These are phyloP conservation scores for Yponomeuta sedellus DNA, from an alignment of 2,888 invertebrate species.

Conservation along the genomic window DNA sequence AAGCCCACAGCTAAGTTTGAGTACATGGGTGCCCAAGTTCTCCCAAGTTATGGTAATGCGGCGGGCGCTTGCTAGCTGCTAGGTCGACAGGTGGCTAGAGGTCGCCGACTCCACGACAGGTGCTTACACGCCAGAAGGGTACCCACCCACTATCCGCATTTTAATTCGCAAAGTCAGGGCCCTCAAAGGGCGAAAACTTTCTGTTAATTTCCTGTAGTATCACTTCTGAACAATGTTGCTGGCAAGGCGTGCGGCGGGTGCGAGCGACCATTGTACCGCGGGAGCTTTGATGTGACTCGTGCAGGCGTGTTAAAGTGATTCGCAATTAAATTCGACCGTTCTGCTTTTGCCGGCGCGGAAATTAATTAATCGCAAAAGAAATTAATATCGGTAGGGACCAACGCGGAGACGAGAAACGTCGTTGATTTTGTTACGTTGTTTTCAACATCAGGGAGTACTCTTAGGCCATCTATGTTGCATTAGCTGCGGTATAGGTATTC, in stretches of 20 bases:
- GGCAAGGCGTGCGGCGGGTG: conserved; percentile 1
- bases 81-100: conserved; percentile 24
- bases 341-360: not conserved
- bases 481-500: too few species aligned
- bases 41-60: conserved; percentile 9
- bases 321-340: not conserved
- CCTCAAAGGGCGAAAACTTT: conserved; percentile 32
- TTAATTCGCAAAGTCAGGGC: conserved; percentile 17
- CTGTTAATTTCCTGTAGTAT: conserved; percentile 34
- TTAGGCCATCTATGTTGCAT: too few species aligned
- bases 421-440: too few species aligned
- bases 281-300: conserved; percentile 12
- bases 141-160: conserved; percentile 20
- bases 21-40: not conserved
- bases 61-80: conserved; percentile 3
- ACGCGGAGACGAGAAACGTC: not conserved
- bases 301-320: conserved; percentile 6
- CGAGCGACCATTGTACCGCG: conserved; percentile 7
- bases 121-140: conserved; percentile 31
- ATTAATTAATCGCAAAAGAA: not conserved
- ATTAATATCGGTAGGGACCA: not conserved
- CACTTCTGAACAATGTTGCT: conserved; percentile 14
- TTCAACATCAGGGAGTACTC: too few species aligned
- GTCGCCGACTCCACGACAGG: conserved; percentile 60
- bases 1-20: too few species aligned